Evolutionary conservation across 2,888 invertebrate genomes (phyloP), one percentile per base, ranked within the genome.

Genomic region (Acanthosepion pharaonis): DNA sequence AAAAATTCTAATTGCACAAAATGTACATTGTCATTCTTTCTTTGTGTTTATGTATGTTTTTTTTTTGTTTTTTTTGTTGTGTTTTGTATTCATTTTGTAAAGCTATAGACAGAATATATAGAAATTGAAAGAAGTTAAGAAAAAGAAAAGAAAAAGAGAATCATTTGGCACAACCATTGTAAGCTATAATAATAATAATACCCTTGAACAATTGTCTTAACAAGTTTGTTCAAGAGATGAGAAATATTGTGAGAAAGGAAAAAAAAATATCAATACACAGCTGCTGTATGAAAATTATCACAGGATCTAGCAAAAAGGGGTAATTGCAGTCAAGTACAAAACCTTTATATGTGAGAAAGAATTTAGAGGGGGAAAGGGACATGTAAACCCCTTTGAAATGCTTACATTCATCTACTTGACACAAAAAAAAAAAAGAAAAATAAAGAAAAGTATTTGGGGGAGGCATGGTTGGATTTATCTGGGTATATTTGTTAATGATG

Each of bases 101-200:
- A 23, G 78, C 15, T n/a, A 78, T 33, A 78, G n/a, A 78, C n/a
- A 15, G n/a, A 78, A 78, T 78, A n/a, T 78, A n/a, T n/a, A 78
- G n/a, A 78, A 18, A 9, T 78, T 78, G n/a, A n/a, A 78, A 78
- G n/a, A 78, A 78, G n/a, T 78, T 78, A 3, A 1, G 2, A 78
- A 33, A n/a, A 15, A 23, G n/a, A n/a, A n/a, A 78, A 9, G n/a
- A 78, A n/a, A 78, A n/a, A 78, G 78, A 15, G 28, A 78, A 78
- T n/a, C n/a, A 78, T 78, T 78, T 78, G 78, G 78, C 78, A 78
- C 78, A 78, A 78, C 78, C 78, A 78, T 78, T 78, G n/a, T 78
- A 78, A 78, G 78, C 78, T 78, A 78, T 20, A 78, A 78, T 78
- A 78, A 78, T 78, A 78, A 78, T 78, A 78, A 78, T 78, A 3